Evolutionary conservation across 2,797 vertebrate genomes (phyloP).

Genomic region (Labroides dimidiatus): DNA sequence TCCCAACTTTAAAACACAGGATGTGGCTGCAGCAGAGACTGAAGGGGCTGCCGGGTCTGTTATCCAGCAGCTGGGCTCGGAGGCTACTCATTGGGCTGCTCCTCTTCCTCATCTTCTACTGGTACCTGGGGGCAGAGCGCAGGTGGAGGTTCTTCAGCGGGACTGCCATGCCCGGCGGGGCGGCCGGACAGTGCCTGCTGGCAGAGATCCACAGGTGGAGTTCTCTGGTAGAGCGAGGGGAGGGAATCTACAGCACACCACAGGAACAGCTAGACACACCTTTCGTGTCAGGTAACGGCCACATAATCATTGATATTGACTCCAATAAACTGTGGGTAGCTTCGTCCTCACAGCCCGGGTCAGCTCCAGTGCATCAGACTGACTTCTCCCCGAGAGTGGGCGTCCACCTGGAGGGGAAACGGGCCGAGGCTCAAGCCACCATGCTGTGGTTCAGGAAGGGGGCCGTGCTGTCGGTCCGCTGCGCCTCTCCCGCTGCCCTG

Average conservation of each 20-base stretch:
- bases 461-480: constrained; percentile 87
- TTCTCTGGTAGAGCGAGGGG: constrained; percentile 84
- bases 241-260: constrained; percentile 82
- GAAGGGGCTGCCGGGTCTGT: constrained; percentile 92
- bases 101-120: constrained; percentile 89
- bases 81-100: constrained; percentile 87
- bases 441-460: constrained; percentile 89
- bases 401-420: constrained; percentile 80
- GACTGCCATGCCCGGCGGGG: constrained; percentile 77
- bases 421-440: constrained; percentile 81
- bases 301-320: constrained; percentile 87
- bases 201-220: constrained; percentile 88
- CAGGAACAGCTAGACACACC: constrained; percentile 78
- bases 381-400: constrained; percentile 83
- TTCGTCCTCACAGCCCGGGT: constrained; percentile 81
- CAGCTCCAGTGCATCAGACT: constrained; percentile 85
- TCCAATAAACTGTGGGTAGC: constrained; percentile 90
- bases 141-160: constrained; percentile 78
- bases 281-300: constrained; percentile 91
- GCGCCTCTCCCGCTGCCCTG: constrained; percentile 73
- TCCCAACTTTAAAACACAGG: background rate
- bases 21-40: constrained; percentile 96
- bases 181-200: constrained; percentile 86
- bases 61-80: constrained; percentile 96
- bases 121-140: constrained; percentile 87